Evolutionary conservation across 2,113 vertebrate genomes (phyloP), one percentile per base, ranked within the genome.

Genomic region (Eubucco bourcierii): DNA sequence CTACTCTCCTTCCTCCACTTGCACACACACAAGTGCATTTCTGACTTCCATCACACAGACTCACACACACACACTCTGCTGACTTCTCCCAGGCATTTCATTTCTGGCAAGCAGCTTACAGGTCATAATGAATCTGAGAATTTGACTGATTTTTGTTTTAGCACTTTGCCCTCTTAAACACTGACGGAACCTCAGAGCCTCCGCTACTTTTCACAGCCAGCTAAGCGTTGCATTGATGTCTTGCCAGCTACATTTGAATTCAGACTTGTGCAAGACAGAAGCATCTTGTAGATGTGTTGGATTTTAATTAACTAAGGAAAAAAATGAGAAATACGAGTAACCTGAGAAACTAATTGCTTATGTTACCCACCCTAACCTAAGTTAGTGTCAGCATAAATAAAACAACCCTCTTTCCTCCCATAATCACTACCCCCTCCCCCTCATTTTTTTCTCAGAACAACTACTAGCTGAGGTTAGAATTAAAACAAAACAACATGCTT

Each of bases 111-210:
- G 31, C 58, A 67, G 47, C 28, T 89, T 83, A 76, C 75, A 82
- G 93, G 67, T 84, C 63, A 84, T 60, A 96, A 94, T 65, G 41
- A 88, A 94, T 61, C 84, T 76, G 71, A 86, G 80, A 91, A 88
- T 91, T 75, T 89, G 79, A 95, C 92, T 92, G 86, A 70, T 50
- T 90, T 90, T 95, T 91, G 70, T 87, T 77, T 67, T 85, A 94
- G 61, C 68, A 79, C 59, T 91, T 91, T 88, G 72, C 68, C 77
- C 82, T 95, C 92, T 87, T 61, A 82, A 97, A 83, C 25, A 61
- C 73, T 34, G 20, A 94, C 67, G 74, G 50, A 46, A 56, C 27
- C 25, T 58, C 55, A 63, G 50, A 74, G n/a, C 46, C 44, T 87
- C 71, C 90, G 78, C 31, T 86, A 71, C 60, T 50, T 74, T 89